phyloP scores from a whole-genome alignment of 2,797 vertebrate species.

The Lutjanus argentimaculatus region DNA sequence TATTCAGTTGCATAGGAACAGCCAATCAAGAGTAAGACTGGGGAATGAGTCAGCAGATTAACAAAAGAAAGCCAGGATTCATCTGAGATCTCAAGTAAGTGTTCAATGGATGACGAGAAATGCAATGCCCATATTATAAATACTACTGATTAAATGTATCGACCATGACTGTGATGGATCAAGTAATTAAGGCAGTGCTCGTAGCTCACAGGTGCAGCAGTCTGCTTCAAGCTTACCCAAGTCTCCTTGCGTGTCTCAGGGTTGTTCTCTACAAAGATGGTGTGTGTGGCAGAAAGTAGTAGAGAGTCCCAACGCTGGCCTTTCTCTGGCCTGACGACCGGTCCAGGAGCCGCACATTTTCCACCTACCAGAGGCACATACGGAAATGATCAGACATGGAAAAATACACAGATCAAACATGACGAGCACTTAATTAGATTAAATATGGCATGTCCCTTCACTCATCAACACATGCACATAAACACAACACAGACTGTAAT shows the following conservation, averaged over 20 bases:
- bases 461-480: background rate
- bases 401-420: background rate
- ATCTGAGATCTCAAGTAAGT: background rate
- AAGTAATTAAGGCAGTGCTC: too few relatives aligned
- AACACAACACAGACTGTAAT: background rate
- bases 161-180: background rate
- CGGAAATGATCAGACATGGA: background rate
- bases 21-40: background rate
- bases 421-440: background rate
- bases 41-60: background rate
- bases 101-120: background rate
- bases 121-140: background rate
- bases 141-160: background rate
- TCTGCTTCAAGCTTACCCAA: constrained; percentile 87
- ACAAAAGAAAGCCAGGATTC: background rate
- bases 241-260: constrained; percentile 94
- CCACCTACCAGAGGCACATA: constrained; percentile 85
- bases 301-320: constrained; percentile 90
- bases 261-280: constrained; percentile 95
- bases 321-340: constrained; percentile 88
- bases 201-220: too few relatives aligned
- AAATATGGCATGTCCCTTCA: background rate
- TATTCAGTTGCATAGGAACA: background rate
- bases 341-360: constrained; percentile 93
- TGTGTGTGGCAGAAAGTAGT: constrained; percentile 95